Conservation (phyloP, 2,797 vertebrate species). For the Rhadinocentrus ornatus region DNA sequence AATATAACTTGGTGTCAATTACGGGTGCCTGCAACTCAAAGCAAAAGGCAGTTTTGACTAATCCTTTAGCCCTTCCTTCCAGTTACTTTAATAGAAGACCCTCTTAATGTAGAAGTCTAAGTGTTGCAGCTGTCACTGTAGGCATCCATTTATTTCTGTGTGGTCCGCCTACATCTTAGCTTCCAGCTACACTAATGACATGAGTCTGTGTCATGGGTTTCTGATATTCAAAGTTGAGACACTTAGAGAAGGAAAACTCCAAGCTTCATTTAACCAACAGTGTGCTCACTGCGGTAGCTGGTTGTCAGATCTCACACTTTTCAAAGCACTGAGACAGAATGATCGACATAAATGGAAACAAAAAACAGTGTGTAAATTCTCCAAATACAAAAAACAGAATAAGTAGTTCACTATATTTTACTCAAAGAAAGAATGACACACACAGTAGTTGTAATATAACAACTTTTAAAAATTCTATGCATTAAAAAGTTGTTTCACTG, state of each 20-base stretch:
- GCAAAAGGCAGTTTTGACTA: background rate
- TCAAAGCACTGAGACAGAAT: conserved; percentile 15
- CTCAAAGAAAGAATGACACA: conserved; percentile 7
- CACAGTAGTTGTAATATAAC: conserved; percentile 12
- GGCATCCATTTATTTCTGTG: conserved; percentile 53
- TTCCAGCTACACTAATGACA: conserved; percentile 56
- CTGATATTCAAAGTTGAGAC: conserved; percentile 40
- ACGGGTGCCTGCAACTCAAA: conserved; percentile 5
- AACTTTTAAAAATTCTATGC: conserved; percentile 28
- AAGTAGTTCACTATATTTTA: conserved; percentile 15
- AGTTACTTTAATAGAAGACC: conserved; percentile 22
- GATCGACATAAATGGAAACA: conserved; percentile 40
- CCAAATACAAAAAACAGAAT: conserved; percentile 17
- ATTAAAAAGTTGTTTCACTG: conserved; percentile 33
- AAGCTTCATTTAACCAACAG: conserved; percentile 38
- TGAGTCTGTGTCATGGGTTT: conserved; percentile 36
- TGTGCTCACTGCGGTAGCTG: conserved; percentile 7
- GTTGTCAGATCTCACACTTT: conserved; percentile 1
- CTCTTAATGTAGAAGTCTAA: conserved; percentile 22
- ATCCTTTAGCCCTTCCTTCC: background rate
- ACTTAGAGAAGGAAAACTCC: conserved; percentile 31
- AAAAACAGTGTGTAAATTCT: conserved; percentile 18
- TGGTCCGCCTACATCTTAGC: conserved; percentile 34
- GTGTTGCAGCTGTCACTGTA: conserved; percentile 35
- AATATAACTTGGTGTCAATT: conserved; percentile 25